Conservation (phyloP, 2,888 invertebrate species). For the Ferdinandea cuprea region DNA sequence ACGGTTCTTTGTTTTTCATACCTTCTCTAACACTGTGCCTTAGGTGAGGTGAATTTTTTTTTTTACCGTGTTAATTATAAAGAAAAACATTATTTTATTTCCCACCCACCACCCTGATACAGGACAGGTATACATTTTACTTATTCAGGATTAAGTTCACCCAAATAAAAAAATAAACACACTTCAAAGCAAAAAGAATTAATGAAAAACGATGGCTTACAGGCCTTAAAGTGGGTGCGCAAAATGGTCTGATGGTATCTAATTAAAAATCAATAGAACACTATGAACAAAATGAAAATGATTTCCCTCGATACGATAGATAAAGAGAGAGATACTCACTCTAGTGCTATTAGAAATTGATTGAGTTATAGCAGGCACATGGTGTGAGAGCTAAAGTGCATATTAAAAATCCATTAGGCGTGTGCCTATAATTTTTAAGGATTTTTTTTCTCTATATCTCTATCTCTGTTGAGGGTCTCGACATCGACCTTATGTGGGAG, state of each 20-base stretch:
- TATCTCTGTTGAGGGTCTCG: neutral
- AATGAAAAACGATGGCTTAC: slow-evolving; percentile 5
- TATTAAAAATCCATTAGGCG: slow-evolving; percentile 67
- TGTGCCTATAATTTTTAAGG: slow-evolving; percentile 38
- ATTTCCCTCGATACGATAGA: neutral
- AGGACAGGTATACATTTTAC: too few species aligned
- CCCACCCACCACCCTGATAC: neutral
- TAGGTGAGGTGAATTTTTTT: slow-evolving; percentile 55
- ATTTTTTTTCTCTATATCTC: neutral
- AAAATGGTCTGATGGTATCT: slow-evolving; percentile 15
- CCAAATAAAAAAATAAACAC: too few species aligned
- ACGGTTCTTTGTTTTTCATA: slow-evolving; percentile 29
- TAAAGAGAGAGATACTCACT: slow-evolving; percentile 20
- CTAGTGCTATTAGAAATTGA: slow-evolving; percentile 55
- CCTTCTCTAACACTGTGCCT: neutral
- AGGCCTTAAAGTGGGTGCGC: neutral
- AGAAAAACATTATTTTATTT: slow-evolving; percentile 12
- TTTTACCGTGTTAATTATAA: slow-evolving; percentile 45
- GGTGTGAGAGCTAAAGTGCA: slow-evolving; percentile 51
- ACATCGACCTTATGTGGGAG: neutral
- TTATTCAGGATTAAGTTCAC: too few species aligned
- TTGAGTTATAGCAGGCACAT: slow-evolving; percentile 44
- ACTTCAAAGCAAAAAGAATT: slow-evolving; percentile 15
- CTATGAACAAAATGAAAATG: slow-evolving; percentile 29
- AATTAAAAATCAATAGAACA: slow-evolving; percentile 58